These are phyloP conservation scores for Micromys minutus DNA, from an alignment of 2,113 vertebrate genomes.

Conservation along the genomic window DNA sequence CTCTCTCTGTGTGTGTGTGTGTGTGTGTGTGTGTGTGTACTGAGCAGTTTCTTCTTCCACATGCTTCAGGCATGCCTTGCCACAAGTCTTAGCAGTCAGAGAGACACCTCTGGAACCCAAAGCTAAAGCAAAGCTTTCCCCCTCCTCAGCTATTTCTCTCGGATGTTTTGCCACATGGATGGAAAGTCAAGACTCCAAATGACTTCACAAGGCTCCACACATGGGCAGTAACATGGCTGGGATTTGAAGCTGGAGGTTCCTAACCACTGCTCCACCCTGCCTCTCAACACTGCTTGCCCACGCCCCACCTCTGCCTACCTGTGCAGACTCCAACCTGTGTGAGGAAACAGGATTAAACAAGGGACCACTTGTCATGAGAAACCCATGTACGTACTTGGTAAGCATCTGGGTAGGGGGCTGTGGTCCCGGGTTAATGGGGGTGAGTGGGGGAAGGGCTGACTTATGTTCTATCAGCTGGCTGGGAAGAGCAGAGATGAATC, in stretches of 20 bases:
- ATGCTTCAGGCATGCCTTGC: background rate
- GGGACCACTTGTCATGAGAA: background rate
- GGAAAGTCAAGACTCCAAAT: background rate
- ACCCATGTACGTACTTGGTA: background rate
- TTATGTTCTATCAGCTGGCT: background rate
- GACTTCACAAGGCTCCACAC: background rate
- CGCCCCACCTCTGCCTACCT: background rate
- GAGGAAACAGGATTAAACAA: background rate
- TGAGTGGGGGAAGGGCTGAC: background rate
- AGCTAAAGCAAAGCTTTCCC: background rate
- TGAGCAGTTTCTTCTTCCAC: background rate
- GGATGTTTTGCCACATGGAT: background rate
- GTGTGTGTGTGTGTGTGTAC: background rate
- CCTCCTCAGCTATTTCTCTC: background rate
- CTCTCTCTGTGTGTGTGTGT: background rate
- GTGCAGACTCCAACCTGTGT: rapidly evolving
- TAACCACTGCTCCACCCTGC: background rate
- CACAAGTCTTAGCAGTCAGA: background rate
- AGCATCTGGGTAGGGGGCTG: rapidly evolving
- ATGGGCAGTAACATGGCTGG: background rate
- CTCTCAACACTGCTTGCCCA: rapidly evolving
- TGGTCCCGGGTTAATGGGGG: background rate
- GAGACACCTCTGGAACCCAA: background rate
- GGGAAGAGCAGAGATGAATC: background rate
- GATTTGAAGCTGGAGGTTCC: background rate